Evolutionary conservation across 1,140 invertebrate species (phyloP), one percentile per base, ranked within the genome.

Genomic region (Argopecten irradians): DNA sequence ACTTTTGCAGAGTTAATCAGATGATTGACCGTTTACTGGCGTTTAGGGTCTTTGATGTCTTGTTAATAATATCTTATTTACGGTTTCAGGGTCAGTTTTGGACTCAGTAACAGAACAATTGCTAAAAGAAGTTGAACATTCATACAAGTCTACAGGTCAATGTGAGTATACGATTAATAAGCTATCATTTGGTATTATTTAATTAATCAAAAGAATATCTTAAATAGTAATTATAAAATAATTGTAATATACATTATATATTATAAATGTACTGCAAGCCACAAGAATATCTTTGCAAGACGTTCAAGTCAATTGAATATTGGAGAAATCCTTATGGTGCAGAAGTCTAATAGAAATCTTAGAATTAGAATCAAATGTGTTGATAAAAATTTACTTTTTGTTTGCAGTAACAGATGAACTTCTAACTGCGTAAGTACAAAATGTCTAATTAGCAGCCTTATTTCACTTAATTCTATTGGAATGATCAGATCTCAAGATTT

Each of bases 331-430:
- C n/a, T n/a, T n/a, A n/a, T n/a, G n/a, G n/a, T n/a, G n/a, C n/a
- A n/a, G n/a, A n/a, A n/a, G n/a, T n/a, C 46, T 34, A 82, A 32
- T 19, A 39, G 35, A 8, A 82, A 34, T 88, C 55, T 88, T 36
- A 9, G 34, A 83, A 0, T 85, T 82, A 0, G 28, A 85, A 36
- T 32, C 2, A 28, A 36, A 83, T 71, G 28, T 11, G 28, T 22
- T 82, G 82, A 46, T 13, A 55, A 84, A 7, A 35, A 0, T 85
- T 89, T 41, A 32, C 11, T 83, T 83, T 84, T 89, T 86, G 22
- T 82, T 55, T 91, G 13, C 93, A 94, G 93, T 94, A 83, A 91
- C 93, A 87, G 93, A 93, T 92, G 93, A 94, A 88, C 46, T 94
- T 3, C 82, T 94, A 32, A 92, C 91, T 89, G 92, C 91, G 93